Evolutionary conservation across 2,113 vertebrate genomes (phyloP).

Genomic region (Odocoileus virginianus): DNA sequence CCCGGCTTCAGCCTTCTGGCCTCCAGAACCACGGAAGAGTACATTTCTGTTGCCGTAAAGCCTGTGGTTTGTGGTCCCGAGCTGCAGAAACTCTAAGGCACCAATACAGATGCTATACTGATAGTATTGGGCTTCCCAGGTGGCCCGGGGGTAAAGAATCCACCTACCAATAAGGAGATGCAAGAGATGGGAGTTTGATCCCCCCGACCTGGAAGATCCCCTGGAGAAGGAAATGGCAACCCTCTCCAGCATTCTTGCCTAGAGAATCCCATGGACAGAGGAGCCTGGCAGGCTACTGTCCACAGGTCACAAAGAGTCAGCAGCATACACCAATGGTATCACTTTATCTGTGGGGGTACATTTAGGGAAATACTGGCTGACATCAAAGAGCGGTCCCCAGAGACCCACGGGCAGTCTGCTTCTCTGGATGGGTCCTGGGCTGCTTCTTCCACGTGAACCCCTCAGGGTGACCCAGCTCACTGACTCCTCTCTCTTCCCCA

Average conservation of each 20-base stretch:
- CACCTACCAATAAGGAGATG: not conserved
- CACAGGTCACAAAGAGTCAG: not conserved
- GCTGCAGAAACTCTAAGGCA: not conserved
- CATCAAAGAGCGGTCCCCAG: not conserved
- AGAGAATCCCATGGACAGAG: not conserved
- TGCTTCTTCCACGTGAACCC: rapidly evolving
- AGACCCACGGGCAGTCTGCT: rapidly evolving
- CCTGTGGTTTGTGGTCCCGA: not conserved
- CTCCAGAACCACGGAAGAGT: not conserved
- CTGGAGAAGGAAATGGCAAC: not conserved
- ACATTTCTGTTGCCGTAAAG: not conserved
- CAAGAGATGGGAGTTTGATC: not conserved
- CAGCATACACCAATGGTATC: not conserved
- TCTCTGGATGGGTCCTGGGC: not conserved
- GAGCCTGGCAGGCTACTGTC: not conserved
- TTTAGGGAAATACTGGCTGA: not conserved
- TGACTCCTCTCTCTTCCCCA: not conserved
- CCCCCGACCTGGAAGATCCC: not conserved
- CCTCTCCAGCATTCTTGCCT: not conserved
- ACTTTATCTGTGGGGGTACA: not conserved
- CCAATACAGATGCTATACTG: rapidly evolving
- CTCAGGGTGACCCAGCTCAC: not conserved
- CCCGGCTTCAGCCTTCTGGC: not conserved
- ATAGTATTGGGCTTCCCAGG: not conserved
- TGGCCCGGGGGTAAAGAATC: not conserved